A percentile compares a stretch with the other conserved stretches of the same genome.
Conservation (phyloP, 2,797 vertebrate species). For the Sebastes matsubarae region DNA sequence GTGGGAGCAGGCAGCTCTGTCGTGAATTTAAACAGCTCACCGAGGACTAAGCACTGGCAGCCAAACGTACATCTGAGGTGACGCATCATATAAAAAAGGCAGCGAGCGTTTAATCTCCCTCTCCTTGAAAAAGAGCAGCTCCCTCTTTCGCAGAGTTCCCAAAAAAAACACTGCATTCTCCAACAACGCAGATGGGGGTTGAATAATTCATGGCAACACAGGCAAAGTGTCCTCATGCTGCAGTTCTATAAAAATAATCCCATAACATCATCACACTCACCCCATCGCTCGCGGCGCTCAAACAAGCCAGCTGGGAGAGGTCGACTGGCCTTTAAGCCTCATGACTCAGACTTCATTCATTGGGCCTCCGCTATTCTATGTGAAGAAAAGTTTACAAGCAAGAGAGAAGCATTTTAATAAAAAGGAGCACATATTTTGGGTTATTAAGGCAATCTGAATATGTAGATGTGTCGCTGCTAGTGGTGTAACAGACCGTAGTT, state of each 20-base stretch:
- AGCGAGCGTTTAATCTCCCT: constrained; percentile 66
- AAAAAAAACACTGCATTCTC: constrained; percentile 60
- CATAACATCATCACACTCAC: constrained; percentile 77
- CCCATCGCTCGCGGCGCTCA: constrained; percentile 51
- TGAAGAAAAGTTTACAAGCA: constrained; percentile 27
- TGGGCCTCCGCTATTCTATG: constrained; percentile 31
- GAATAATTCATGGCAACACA: constrained; percentile 77
- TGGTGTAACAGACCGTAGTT: not conserved
- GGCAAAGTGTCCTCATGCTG: constrained; percentile 73
- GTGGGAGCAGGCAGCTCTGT: constrained; percentile 50
- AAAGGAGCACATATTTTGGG: not conserved
- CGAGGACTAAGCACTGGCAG: constrained; percentile 50
- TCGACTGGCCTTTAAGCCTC: constrained; percentile 56
- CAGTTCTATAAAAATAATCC: constrained; percentile 78
- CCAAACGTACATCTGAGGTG: constrained; percentile 52
- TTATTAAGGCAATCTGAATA: constrained; percentile 10
- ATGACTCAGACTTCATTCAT: constrained; percentile 69
- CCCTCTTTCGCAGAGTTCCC: constrained; percentile 24
- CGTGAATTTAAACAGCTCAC: constrained; percentile 62
- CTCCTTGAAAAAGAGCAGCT: constrained; percentile 46
- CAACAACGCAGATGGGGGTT: constrained; percentile 68
- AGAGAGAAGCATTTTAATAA: constrained; percentile 24
- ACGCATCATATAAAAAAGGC: constrained; percentile 62
- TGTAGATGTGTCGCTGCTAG: not conserved
- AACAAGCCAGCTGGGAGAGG: constrained; percentile 73